Conservation (phyloP, 1,140 invertebrate species). For the Phocides pigmalion region DNA sequence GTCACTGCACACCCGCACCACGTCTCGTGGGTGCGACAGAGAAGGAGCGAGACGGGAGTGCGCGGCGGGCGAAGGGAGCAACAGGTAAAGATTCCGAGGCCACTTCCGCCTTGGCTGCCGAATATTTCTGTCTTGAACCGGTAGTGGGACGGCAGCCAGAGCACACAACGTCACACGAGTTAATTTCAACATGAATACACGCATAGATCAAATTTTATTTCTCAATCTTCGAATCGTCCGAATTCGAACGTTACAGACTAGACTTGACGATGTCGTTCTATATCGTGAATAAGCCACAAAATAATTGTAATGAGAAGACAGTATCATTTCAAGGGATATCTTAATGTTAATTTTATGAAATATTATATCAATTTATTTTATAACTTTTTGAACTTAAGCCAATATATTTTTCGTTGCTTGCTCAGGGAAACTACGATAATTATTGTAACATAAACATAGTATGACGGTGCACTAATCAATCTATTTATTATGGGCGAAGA, state of each 20-base stretch:
- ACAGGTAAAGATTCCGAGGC: constrained; percentile 84
- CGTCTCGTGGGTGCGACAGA: constrained; percentile 42
- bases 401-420: no score
- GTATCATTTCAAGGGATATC: no score
- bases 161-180: constrained; percentile 47
- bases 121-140: constrained; percentile 83
- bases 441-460: no score
- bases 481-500: no score
- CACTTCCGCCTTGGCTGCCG: constrained; percentile 83
- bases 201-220: constrained; percentile 41
- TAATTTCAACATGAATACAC: constrained; percentile 50
- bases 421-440: no score
- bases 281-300: background rate
- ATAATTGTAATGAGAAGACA: background rate
- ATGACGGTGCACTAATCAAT: background rate
- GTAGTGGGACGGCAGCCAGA: constrained; percentile 79
- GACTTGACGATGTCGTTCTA: constrained; percentile 1
- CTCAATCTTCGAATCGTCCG: background rate
- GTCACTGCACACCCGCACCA: constrained; percentile 43
- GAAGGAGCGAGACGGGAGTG: constrained; percentile 58
- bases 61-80: constrained; percentile 79
- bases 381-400: no score
- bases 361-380: no score
- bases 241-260: constrained; percentile 4
- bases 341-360: no score